Base-by-base conservation (phyloP, 2,113 vertebrate genomes). In the Eurypyga helias region DNA sequence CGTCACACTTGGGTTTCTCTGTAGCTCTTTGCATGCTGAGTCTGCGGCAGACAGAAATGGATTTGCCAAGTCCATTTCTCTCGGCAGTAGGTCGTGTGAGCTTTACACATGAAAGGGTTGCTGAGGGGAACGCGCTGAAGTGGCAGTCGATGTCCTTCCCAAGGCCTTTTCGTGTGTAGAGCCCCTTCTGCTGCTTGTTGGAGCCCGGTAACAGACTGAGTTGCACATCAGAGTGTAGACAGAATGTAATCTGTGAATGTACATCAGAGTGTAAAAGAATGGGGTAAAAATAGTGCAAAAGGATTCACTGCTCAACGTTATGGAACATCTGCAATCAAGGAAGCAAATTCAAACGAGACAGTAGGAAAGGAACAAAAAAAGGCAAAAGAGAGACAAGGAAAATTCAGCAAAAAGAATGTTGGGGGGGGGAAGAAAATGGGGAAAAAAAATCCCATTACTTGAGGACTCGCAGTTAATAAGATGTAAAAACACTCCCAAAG, bases 111-210 rank as follows among this genome's bases (percentile, higher is more conserved):
- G 45, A 80, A 90, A 66, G 24, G 34, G 51, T 29, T 61, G 51
- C 46, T 25, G 45, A 90, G 69, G 45, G n/a, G 62, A 81, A n/a
- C 66, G 60, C 0, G 0, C 29, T 72, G 34, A 49, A 54, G 69
- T 12, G 28, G 28, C 2, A 20, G 29, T 4, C 16, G 0, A 1
- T 29, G 77, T 28, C 66, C 48, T 72, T 88, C 26, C 83, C n/a
- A 10, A 43, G 48, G 43, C 52, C 48, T 78, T 87, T 83, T 34
- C 73, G 14, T 2, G 33, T 8, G 46, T 0, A 1, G 19, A 54
- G 29, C 33, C 46, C 46, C 45, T 43, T 48, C 20, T 54, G 7
- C 38, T 57, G 66, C 0, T 0, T 0, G 0, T 0, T 38, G 51
- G 31, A 71, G n/a, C 18, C 29, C 3, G 3, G 11, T 11, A 73